phyloP scores from a whole-genome alignment of 2,113 vertebrate genomes.

The Gyps fulvus region DNA sequence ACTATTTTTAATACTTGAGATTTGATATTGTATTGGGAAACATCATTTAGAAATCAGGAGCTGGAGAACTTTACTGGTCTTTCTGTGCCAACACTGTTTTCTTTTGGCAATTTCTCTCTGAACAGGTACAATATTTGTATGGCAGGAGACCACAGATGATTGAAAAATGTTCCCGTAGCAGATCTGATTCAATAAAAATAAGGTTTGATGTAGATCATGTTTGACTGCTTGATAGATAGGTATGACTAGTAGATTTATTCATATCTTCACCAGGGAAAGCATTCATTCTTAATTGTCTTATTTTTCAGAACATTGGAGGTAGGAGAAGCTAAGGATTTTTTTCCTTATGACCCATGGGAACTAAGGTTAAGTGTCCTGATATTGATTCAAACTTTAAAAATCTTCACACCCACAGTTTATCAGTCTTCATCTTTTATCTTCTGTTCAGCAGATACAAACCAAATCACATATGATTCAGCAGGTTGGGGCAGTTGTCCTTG shows the following conservation, averaged over 20 bases:
- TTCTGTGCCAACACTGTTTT: not conserved
- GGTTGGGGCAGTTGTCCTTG: not conserved
- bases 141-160: not conserved
- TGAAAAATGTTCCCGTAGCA: not conserved
- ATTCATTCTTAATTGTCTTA: not conserved
- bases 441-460: not conserved
- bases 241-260: not conserved
- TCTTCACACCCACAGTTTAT: not conserved
- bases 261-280: not conserved
- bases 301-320: not conserved
- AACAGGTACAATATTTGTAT: not conserved
- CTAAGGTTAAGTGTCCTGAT: not conserved
- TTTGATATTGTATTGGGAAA: not conserved
- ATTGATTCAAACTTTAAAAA: not conserved
- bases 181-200: not conserved
- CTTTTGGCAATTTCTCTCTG: not conserved
- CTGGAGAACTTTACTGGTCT: not conserved
- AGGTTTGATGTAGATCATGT: not conserved
- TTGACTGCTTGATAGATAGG: not conserved
- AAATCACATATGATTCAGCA: not conserved
- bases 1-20: not conserved
- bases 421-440: not conserved
- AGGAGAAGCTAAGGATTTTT: not conserved
- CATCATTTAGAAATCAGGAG: not conserved
- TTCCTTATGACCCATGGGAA: not conserved